These are phyloP conservation scores for Drosophila eugracilis DNA, from an alignment of 1,140 invertebrate genomes.

Conservation along the genomic window DNA sequence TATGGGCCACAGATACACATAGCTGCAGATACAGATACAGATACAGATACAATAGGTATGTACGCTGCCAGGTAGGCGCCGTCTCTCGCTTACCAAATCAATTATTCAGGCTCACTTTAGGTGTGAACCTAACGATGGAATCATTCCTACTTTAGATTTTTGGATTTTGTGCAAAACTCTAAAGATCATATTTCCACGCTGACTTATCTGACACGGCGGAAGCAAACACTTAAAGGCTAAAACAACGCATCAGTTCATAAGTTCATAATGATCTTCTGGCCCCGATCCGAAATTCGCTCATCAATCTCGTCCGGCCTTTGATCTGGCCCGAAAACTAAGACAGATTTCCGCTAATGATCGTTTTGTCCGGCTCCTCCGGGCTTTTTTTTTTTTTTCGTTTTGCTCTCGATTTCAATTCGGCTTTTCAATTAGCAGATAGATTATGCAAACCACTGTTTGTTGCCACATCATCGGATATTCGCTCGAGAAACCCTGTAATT, in stretches of 20 bases:
- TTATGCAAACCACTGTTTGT: conserved; percentile 7
- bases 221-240: conserved; percentile 52
- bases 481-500: neutral
- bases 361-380: conserved; percentile 12
- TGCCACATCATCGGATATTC: neutral
- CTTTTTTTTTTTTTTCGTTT: neutral
- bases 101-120: conserved; percentile 67
- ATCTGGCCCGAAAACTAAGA: conserved; percentile 49
- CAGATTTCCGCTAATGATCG: conserved; percentile 50
- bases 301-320: conserved; percentile 43
- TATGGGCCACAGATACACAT: conserved; percentile 47
- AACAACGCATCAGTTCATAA: conserved; percentile 9
- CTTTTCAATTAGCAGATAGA: conserved; percentile 19
- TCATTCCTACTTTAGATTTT: conserved; percentile 30
- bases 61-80: conserved; percentile 47
- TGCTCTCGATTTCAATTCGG: conserved; percentile 40
- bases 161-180: conserved; percentile 5
- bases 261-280: conserved; percentile 43
- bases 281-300: conserved; percentile 40
- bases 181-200: conserved; percentile 37
- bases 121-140: conserved; percentile 69
- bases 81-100: conserved; percentile 45
- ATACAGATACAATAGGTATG: conserved; percentile 42
- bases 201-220: conserved; percentile 51
- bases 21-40: conserved; percentile 53